Base-by-base conservation (phyloP, 2,797 vertebrate genomes). In the Poecile montanus region DNA sequence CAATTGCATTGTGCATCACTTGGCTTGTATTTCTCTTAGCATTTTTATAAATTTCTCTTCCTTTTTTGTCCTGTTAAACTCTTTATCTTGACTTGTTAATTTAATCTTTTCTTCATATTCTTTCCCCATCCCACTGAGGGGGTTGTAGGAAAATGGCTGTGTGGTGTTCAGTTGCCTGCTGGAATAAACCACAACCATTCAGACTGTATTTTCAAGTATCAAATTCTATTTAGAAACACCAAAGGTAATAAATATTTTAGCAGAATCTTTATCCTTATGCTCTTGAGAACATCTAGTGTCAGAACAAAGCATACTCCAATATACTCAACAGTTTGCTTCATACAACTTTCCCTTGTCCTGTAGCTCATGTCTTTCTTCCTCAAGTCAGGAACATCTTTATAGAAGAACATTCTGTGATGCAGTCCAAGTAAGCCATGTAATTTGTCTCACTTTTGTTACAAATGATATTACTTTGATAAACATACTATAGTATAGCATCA, bases 1-100 rank as follows among this genome's bases (percentile, higher is more conserved):
- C 6, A 68, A 27, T 6, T 56, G 7, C 0, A 0, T 8, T 57
- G 9, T 17, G 10, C 17, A 34, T 62, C 23, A 22, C 7, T 68
- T 51, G 12, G n/a, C 34, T 74, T 57, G 18, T 62, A 27, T n/a
- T 40, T 63, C 12, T 38, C 70, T 45, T 45, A 50, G 7, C 2
- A 26, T 62, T 74, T 62, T 56, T n/a, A 40, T 23, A 25, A 50
- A 45, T 44, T 79, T n/a, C 13, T 4, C 10, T 44, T 85, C 15
- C 6, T 50, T 57, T 80, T 62, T 15, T 40, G 15, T 50, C 6
- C 21, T 68, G 17, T 51, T 57, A 57, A 57, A 40, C 5, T 57
- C 22, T 17, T 62, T 36, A 21, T 44, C 9, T 54, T 0, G 0
- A 54, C 6, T 7, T 9, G 50, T 34, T 16, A 38, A 21, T 56